Conservation (phyloP, 1,140 invertebrate genomes). For the Dendrolimus punctatus region DNA sequence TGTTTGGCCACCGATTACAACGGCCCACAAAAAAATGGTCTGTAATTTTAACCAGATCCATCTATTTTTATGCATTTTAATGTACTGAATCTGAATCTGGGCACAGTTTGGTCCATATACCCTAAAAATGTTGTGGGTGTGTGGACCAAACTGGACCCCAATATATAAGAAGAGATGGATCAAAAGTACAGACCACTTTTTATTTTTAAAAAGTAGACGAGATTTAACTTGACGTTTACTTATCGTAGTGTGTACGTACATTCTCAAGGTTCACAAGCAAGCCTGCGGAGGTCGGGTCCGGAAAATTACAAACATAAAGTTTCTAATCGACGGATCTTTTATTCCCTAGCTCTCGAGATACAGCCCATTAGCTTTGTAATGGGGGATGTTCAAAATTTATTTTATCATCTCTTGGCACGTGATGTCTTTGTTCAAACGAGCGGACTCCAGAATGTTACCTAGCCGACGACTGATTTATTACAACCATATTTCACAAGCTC, state of each 20-base stretch:
- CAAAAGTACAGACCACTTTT: too few species aligned
- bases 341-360: slow-evolving; percentile 63
- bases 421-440: slow-evolving; percentile 48
- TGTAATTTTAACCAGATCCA: too few species aligned
- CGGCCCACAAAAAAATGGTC: too few species aligned
- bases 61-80: too few species aligned
- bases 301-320: slow-evolving; percentile 68
- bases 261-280: slow-evolving; percentile 19
- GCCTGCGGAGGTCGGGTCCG: slow-evolving; percentile 35
- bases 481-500: slow-evolving; percentile 18
- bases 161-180: too few species aligned
- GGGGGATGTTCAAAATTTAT: slow-evolving; percentile 67
- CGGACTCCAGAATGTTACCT: slow-evolving; percentile 16
- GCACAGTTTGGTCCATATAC: too few species aligned
- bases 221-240: not conserved
- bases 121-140: too few species aligned
- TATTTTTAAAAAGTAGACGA: not conserved
- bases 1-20: too few species aligned
- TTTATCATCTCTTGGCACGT: slow-evolving; percentile 67
- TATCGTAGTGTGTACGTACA: slow-evolving; percentile 16
- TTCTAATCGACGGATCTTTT: slow-evolving; percentile 69
- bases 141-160: too few species aligned
- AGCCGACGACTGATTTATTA: slow-evolving; percentile 26
- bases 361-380: slow-evolving; percentile 68
- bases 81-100: too few species aligned